A percentile compares a stretch with the other conserved stretches of the same genome.
Evolutionary conservation across 2,797 vertebrate genomes (phyloP).

Genomic region (Betta splendens): DNA sequence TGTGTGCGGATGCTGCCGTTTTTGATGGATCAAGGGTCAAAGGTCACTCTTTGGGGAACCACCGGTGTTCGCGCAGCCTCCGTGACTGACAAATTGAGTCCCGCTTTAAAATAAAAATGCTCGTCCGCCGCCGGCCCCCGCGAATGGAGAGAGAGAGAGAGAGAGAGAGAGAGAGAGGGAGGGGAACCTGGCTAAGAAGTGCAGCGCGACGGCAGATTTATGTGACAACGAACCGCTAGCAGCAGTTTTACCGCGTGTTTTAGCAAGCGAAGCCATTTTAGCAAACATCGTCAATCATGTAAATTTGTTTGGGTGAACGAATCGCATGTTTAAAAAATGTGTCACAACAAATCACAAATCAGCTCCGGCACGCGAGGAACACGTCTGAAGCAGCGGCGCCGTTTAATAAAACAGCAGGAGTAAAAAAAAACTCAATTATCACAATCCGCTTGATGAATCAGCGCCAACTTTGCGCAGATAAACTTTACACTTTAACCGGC

Average conservation of each 20-base stretch:
- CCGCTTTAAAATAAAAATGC: slow-evolving; percentile 35
- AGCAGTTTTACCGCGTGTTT: neutral
- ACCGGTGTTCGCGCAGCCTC: slow-evolving; percentile 25
- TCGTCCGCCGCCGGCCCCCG: slow-evolving; percentile 8
- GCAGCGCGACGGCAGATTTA: slow-evolving; percentile 14
- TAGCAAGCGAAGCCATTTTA: neutral
- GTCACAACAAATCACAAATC: neutral
- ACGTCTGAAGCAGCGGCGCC: neutral
- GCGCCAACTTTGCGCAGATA: slow-evolving; percentile 17
- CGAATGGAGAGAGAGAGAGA: slow-evolving; percentile 7
- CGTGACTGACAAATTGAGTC: slow-evolving; percentile 44
- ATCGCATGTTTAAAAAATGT: neutral
- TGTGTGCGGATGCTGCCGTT: slow-evolving; percentile 56
- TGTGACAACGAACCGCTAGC: neutral
- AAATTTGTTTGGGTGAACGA: neutral
- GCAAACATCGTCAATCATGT: neutral
- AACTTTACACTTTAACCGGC: slow-evolving; percentile 30
- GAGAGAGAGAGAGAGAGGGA: slow-evolving; percentile 16
- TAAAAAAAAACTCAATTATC: slow-evolving; percentile 5
- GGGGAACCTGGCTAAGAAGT: slow-evolving; percentile 11
- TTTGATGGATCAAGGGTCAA: slow-evolving; percentile 66
- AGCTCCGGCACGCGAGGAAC: neutral
- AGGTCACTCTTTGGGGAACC: slow-evolving; percentile 45
- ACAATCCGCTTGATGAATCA: slow-evolving; percentile 22
- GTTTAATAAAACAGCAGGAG: neutral